Base-by-base conservation (phyloP, 2,797 vertebrate genomes). In the Eutrigla gurnardus region DNA sequence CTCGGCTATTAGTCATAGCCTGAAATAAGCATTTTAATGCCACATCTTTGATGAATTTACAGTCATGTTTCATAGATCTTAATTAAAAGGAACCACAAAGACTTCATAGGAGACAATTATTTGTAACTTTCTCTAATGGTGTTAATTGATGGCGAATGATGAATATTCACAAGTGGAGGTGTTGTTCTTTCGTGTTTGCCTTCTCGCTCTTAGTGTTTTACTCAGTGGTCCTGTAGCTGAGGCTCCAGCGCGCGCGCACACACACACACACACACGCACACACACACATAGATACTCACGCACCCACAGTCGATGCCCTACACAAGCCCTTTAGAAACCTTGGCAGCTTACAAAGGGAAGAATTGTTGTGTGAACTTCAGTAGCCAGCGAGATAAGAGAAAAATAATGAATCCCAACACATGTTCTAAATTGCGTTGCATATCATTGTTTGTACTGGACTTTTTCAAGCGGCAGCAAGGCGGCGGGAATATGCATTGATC, bases 401-500 rank as follows among this genome's bases (percentile, higher is more conserved):
- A 72, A 77, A 64, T 69, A 75, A 81, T 14, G 13, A 69, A 78
- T 74, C 65, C 33, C 18, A 66, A 14, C 66, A 59, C 1, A 43
- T 50, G 35, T 53, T 52, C 49, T 61, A 13, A 67, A 55, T 25
- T 25, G 25, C 1, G 25, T 25, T 25, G 25, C 25, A 25, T 17
- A 69, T 13, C 54, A 17, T 36, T n/a, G 8, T 55, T 73, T 73
- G 54, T 32, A 15, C 49, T 61, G 12, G 14, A 35, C 37, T 39
- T 75, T 73, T 52, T 72, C 33, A n/a, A 55, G 60, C 18, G 7
- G 72, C 62, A 4, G 59, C 42, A 37, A 62, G 36, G 33, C 17
- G 55, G 15, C 61, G 8, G 52, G 8, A 32, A 32, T 74, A 77
- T 8, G 37, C 63, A 78, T 73, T 73, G 82, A 82, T 84, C 72